Evolutionary conservation across 2,113 vertebrate genomes (phyloP), one percentile per base, ranked within the genome.

Genomic region (Scortum barcoo): DNA sequence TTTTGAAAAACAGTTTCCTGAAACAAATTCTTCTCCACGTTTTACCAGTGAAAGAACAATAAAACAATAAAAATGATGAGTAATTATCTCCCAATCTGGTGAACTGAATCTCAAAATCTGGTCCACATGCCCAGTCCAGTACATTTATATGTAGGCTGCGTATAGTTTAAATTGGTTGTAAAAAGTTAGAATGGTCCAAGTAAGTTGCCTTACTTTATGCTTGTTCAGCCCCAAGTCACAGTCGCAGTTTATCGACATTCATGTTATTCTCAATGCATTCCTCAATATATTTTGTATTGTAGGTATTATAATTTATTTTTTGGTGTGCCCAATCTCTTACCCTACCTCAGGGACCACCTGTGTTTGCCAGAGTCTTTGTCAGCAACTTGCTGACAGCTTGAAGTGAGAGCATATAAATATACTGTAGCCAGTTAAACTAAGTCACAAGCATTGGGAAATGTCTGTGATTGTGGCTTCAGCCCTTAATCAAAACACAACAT

Each of bases 401-500:
- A 78, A 72, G 82, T 67, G 26, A 28, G 22, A 16, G 14, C 63
- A 70, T 62, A 77, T 19, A 58, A 80, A 76, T 62, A 72, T 36
- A 65, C 20, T 48, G 50, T 7, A 75, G 66, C 71, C 46, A 57
- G 57, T 51, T 54, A 56, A 56, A 67, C 73, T 40, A 19, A 68
- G 26, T 51, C 50, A 74, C 50, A 44, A 57, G 79, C 57, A 11
- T 44, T 8, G 53, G 60, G 20, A 50, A 50, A 33, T 42, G 69
- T 12, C 53, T 80, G 60, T 33, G 69, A 84, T 33, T 76, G 72
- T 60, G 66, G 70, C 78, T 84, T 79, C 46, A 51, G 19, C 30
- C 70, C 12, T 74, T 72, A 50, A 81, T 81, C 65, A 84, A 76
- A 86, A 81, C 56, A 69, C 7, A 73, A 75, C 51, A 71, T 72